Evolutionary conservation across 1,140 invertebrate genomes (phyloP).

Genomic region (Pachypeltis micranthus): DNA sequence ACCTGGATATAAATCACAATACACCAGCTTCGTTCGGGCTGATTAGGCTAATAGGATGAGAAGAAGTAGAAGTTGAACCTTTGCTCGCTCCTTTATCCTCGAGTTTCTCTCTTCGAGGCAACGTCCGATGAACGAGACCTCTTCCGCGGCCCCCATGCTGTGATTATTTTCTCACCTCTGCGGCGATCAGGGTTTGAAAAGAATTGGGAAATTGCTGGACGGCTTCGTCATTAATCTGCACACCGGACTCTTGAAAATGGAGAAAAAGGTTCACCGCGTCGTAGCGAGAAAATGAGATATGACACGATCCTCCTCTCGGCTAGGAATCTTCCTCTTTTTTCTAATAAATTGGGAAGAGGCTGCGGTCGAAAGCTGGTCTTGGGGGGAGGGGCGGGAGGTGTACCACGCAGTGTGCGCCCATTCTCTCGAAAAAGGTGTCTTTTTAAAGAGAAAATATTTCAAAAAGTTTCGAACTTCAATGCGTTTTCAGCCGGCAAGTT

Average conservation of each 20-base stretch:
- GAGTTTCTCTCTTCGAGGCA: not conserved
- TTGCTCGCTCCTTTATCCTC: not conserved
- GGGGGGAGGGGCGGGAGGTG: too few relatives aligned
- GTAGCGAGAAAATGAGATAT: not conserved
- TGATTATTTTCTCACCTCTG: not conserved
- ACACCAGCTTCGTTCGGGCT: not conserved
- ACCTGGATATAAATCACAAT: not conserved
- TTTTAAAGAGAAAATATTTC: too few relatives aligned
- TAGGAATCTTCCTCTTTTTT: not conserved
- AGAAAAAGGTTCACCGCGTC: not conserved
- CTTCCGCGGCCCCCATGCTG: not conserved
- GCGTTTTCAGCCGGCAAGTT: too few relatives aligned
- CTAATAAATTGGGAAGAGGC: not conserved
- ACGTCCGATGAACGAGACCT: not conserved
- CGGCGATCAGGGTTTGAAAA: not conserved
- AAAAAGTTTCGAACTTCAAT: too few relatives aligned
- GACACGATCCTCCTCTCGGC: not conserved
- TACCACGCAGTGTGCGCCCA: too few relatives aligned
- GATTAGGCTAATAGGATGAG: not conserved
- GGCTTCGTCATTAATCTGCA: not conserved
- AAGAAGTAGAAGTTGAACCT: not conserved
- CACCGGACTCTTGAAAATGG: not conserved
- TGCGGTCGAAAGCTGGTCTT: not conserved
- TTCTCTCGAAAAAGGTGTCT: too few relatives aligned
- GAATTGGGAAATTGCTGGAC: not conserved